Base-by-base conservation (phyloP, 2,888 invertebrate species). In the Aricia artaxerxes region DNA sequence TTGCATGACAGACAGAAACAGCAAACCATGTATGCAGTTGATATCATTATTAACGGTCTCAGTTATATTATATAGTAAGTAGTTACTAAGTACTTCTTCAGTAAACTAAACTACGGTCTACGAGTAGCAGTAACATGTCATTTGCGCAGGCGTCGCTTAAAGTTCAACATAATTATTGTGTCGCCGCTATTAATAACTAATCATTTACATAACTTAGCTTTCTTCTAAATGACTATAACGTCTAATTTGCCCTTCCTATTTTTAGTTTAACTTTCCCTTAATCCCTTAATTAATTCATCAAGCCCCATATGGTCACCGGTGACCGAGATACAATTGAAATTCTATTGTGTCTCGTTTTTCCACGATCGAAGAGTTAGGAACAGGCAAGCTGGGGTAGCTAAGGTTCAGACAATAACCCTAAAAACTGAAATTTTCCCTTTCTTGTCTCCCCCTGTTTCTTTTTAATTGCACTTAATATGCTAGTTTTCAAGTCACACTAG, bases 81-180 rank as follows among this genome's bases (percentile, higher is more conserved):
- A 61, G 61, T 24, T 31, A 7, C 31, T 57, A 16, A 57, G 57
- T 57, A 64, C 9, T 31, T 64, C 31, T 31, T 64, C 24, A 31
- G 7, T 24, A 64, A 24, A 64, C 64, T 24, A 24, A n/a, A 49
- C 2, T 49, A 11, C 11, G 49, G 49, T 9, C 9, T 44, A 44
- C 44, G 9, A n/a, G 53, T 53, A 13, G 13, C 13, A 57, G 57
- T 61, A 31, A 31, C 64, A 11, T 64, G 64, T 64, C 64, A 64
- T 64, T 64, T 31, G 64, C 64, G 80, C 80, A 81, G 82, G 81
- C 80, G 82, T 82, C 64, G 64, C 64, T 64, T 64, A 64, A 64
- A 64, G 64, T 64, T 64, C 64, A 64, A 64, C 31, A 64, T 31
- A 64, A 64, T 64, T 64, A 64, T 64, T 31, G 31, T 64, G 24